A percentile compares a stretch with the other conserved stretches of the same genome.
These are phyloP conservation scores for Tragelaphus buxtoni DNA, from an alignment of 2,113 vertebrate genomes.

Conservation along the genomic window DNA sequence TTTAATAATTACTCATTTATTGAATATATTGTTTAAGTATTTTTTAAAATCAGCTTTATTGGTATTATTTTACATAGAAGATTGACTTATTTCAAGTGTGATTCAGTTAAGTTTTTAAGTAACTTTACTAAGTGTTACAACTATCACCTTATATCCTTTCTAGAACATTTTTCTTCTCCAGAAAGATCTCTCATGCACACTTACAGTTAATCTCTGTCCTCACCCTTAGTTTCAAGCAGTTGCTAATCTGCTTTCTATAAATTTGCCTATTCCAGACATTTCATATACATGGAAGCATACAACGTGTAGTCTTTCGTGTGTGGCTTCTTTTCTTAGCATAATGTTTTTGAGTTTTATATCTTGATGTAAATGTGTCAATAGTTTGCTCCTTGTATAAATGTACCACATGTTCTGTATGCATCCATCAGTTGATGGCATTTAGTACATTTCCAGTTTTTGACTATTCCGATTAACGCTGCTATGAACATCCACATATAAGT, in stretches of 20 bases:
- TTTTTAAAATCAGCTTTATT: not conserved
- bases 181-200: not conserved
- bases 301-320: not conserved
- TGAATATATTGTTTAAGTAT: not conserved
- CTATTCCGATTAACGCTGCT: not conserved
- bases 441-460: not conserved
- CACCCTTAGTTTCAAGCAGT: not conserved
- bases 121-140: not conserved
- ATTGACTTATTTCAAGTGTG: not conserved
- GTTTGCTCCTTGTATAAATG: not conserved
- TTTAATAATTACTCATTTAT: not conserved
- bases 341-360: not conserved
- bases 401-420: not conserved
- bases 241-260: not conserved
- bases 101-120: not conserved
- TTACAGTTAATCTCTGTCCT: not conserved
- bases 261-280: not conserved
- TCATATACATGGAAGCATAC: not conserved
- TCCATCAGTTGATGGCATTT: not conserved
- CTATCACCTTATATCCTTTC: not conserved
- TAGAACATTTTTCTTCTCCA: not conserved
- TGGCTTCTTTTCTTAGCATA: not conserved
- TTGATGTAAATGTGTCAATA: not conserved
- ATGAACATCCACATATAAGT: not conserved
- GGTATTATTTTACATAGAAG: not conserved